Conservation (phyloP, 2,113 vertebrate genomes). For the Brevimyrus niger region DNA sequence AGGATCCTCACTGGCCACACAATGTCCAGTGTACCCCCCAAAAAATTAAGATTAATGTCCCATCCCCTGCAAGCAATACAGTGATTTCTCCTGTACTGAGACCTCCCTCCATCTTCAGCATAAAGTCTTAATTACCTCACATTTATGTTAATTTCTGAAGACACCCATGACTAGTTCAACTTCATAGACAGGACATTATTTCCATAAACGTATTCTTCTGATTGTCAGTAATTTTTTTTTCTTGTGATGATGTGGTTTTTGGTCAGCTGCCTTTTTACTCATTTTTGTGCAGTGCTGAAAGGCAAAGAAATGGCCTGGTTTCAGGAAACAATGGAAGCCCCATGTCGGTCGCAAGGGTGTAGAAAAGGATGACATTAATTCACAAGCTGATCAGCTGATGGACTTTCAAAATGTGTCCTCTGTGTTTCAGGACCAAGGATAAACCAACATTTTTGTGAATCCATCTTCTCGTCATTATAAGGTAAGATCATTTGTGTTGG, state of each 20-base stretch:
- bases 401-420: neutral
- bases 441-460: neutral
- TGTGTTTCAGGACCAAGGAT: conserved; percentile 18
- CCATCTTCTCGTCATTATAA: conserved; percentile 8
- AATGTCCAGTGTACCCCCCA: neutral
- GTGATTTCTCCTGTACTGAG: neutral
- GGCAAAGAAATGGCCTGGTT: neutral
- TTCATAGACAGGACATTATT: neutral
- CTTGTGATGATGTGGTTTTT: neutral
- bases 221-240: neutral
- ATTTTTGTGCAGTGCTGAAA: neutral
- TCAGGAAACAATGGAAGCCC: neutral
- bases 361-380: neutral
- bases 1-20: neutral
- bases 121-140: neutral
- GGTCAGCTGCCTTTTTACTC: neutral
- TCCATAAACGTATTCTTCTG: neutral
- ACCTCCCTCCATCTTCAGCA: neutral
- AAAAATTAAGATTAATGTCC: neutral
- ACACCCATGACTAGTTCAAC: neutral
- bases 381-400: neutral
- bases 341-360: neutral
- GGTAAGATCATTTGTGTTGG: neutral
- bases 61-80: neutral
- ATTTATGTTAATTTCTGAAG: neutral